phyloP scores from a whole-genome alignment of 1,140 invertebrate species.

The Aphis gossypii region DNA sequence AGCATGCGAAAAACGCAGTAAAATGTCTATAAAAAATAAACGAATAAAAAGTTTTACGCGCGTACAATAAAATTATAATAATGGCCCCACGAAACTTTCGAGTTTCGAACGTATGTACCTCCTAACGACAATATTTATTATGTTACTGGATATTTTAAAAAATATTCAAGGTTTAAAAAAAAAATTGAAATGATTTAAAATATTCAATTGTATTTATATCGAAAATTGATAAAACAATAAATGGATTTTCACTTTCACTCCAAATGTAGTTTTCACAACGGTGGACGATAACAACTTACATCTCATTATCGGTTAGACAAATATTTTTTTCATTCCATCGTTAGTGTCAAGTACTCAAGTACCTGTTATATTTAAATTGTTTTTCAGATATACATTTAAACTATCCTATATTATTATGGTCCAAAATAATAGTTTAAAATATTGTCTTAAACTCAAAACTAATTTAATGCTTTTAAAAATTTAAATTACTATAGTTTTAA shows the following conservation, averaged over 20 bases:
- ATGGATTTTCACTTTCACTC: background rate
- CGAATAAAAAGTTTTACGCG: background rate
- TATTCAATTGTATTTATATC: background rate
- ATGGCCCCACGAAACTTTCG: background rate
- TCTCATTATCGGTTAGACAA: background rate
- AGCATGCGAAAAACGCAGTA: background rate
- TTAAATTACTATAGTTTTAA: background rate
- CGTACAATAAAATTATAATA: background rate
- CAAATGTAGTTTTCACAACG: background rate
- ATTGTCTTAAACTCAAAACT: background rate
- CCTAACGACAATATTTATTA: background rate
- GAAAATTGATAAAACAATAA: background rate
- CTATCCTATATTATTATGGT: background rate
- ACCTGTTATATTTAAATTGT: background rate
- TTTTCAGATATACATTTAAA: background rate
- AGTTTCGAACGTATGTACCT: background rate
- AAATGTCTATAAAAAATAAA: background rate
- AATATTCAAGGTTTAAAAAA: background rate
- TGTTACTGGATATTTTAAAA: background rate
- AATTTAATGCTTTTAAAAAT: background rate
- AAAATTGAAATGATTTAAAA: background rate
- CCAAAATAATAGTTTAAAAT: background rate
- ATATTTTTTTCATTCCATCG: background rate
- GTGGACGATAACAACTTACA: background rate
- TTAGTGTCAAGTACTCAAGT: background rate